Percentiles rank a stretch among this genome's conserved stretches.
These are phyloP conservation scores for Paramormyrops kingsleyae DNA, from an alignment of 2,113 vertebrate species.

Conservation along the genomic window DNA sequence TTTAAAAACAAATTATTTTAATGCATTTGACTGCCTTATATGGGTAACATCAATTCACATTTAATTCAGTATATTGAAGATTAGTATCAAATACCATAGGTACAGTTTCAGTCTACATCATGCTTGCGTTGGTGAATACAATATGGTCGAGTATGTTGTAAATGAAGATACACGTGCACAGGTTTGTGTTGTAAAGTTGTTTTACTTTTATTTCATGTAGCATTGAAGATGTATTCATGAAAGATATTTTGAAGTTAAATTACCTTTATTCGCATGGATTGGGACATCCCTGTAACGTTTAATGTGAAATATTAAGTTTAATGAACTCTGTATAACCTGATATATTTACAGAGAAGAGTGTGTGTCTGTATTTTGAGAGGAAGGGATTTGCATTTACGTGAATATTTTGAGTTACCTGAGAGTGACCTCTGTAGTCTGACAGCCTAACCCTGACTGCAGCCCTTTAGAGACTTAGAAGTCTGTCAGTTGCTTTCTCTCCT, in stretches of 20 bases:
- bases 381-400: background rate
- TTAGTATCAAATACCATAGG: background rate
- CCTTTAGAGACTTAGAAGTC: background rate
- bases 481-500: background rate
- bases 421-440: background rate
- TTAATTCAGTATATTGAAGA: background rate
- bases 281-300: background rate
- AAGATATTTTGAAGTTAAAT: background rate
- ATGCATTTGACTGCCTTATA: background rate
- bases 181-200: background rate
- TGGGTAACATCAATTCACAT: background rate
- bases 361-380: background rate
- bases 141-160: background rate
- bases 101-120: background rate
- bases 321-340: background rate
- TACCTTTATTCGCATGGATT: background rate
- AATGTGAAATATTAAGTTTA: background rate
- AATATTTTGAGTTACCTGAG: background rate
- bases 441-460: background rate
- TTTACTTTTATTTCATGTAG: background rate
- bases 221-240: background rate
- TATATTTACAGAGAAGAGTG: background rate
- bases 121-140: background rate
- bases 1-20: background rate
- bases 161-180: background rate